Evolutionary conservation across 2,888 invertebrate genomes (phyloP).

Genomic region (Plemyria rubiginata): DNA sequence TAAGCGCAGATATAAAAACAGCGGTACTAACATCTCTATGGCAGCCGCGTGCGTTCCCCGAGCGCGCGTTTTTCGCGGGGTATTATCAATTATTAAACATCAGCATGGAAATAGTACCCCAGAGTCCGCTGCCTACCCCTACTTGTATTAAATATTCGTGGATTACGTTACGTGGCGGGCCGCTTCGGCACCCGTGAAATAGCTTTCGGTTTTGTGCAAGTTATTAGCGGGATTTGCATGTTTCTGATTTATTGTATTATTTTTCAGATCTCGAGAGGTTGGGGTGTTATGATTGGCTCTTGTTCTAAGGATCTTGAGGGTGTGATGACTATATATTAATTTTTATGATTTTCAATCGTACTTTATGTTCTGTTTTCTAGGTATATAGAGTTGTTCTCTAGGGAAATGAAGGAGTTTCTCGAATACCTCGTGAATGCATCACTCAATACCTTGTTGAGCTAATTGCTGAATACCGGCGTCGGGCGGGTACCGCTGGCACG

Average conservation of each 20-base stretch:
- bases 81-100: constrained; percentile 86
- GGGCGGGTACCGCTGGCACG: constrained; percentile 2
- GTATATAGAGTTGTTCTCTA: background rate
- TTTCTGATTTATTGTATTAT: constrained; percentile 82
- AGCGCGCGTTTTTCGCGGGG: constrained; percentile 81
- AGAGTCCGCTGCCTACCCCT: constrained; percentile 72
- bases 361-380: background rate
- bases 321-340: constrained; percentile 25
- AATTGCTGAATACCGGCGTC: constrained; percentile 24
- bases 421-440: constrained; percentile 13
- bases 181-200: constrained; percentile 79
- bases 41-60: constrained; percentile 53
- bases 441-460: constrained; percentile 19
- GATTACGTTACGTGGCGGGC: constrained; percentile 61
- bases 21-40: constrained; percentile 61
- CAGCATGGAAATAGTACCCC: constrained; percentile 84
- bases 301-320: constrained; percentile 37
- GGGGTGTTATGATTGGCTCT: constrained; percentile 52
- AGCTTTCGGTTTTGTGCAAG: constrained; percentile 84
- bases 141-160: constrained; percentile 82
- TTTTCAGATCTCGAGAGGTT: constrained; percentile 44
- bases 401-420: background rate
- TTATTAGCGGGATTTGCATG: constrained; percentile 84
- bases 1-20: background rate
- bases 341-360: constrained; percentile 22